Evolutionary conservation across 1,140 invertebrate species (phyloP), one percentile per base, ranked within the genome.

Genomic region (Ips typographus): DNA sequence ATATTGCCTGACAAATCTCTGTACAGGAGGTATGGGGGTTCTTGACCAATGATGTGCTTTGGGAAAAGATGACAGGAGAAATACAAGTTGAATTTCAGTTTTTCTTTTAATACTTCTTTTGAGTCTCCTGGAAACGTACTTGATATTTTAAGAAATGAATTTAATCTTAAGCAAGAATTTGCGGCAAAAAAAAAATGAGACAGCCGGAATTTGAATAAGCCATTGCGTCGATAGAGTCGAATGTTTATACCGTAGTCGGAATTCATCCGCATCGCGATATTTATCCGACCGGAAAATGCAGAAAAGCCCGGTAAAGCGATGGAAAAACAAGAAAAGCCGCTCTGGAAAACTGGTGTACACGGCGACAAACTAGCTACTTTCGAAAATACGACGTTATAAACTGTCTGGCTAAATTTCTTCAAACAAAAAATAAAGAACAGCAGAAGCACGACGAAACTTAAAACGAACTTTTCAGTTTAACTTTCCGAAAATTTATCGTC

Each of bases 401-500:
- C 52, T 55, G 52, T 55, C 52, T 55, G 52, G 52, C 52, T 22
- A 55, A 55, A 55, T 55, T 55, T 55, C 52, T 37, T 38, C 52
- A 38, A 55, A 38, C 37, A 55, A 55, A 55, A 55, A 55, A 55
- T 36, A 38, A 8, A 36, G 37, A 55, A 55, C 52, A 22, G 22
- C 22, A 22, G 22, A 22, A 22, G 22, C 22, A 22, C 22, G 22
- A 22, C 22, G 22, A 22, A 22, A 22, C 22, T 22, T 55, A 22
- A 55, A 55, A 55, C 52, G 52, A 55, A 55, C 52, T 55, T 55
- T 55, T 55, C 8, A 55, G 52, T 55, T 55, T 55, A 55, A 55
- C 52, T 55, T 55, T 55, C 8, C 8, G 52, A 37, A 38, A 55
- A 55, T 55, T 55, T 55, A 55, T 55, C 37, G 52, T 55, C 3